These are phyloP conservation scores for Dinoponera quadriceps DNA, from an alignment of 1,140 invertebrate genomes.

Conservation along the genomic window DNA sequence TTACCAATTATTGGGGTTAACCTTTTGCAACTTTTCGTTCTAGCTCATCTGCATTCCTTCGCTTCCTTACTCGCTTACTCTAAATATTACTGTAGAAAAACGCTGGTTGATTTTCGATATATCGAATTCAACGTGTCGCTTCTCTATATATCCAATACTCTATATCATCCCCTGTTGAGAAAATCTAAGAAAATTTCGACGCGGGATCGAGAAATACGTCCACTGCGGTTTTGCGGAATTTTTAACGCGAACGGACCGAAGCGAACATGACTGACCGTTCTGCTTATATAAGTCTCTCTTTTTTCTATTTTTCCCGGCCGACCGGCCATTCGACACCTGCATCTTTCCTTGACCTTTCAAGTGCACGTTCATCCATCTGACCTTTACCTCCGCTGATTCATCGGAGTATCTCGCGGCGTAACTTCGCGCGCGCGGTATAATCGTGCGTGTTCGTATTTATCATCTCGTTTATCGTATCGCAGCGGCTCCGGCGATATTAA, in stretches of 20 bases:
- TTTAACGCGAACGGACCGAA: conserved; percentile 25
- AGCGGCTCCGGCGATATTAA: conserved; percentile 50
- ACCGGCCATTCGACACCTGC: conserved; percentile 48
- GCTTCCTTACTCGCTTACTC: too few species aligned
- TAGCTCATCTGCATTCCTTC: too few species aligned
- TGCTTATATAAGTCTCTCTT: conserved; percentile 48
- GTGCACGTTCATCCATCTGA: conserved; percentile 68
- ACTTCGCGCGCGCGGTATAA: conserved; percentile 65
- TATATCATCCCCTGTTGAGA: too few species aligned
- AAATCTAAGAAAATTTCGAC: too few species aligned
- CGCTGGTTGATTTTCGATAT: too few species aligned
- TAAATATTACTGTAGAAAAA: too few species aligned
- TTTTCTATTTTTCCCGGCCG: not conserved
- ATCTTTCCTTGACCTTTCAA: conserved; percentile 73
- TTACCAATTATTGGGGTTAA: too few species aligned
- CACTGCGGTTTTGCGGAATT: not conserved
- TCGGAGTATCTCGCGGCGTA: conserved; percentile 59
- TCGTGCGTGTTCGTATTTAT: conserved; percentile 71
- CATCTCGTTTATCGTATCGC: conserved; percentile 71
- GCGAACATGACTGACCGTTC: conserved; percentile 47
- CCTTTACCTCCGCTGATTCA: conserved; percentile 76
- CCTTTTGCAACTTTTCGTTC: too few species aligned
- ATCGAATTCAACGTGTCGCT: too few species aligned
- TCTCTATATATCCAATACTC: too few species aligned
- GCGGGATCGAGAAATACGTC: not conserved